Percentiles rank a stretch among this genome's conserved stretches.
These are phyloP conservation scores for Mactromeris polynyma DNA, from an alignment of 2,888 invertebrate species.

Conservation along the genomic window DNA sequence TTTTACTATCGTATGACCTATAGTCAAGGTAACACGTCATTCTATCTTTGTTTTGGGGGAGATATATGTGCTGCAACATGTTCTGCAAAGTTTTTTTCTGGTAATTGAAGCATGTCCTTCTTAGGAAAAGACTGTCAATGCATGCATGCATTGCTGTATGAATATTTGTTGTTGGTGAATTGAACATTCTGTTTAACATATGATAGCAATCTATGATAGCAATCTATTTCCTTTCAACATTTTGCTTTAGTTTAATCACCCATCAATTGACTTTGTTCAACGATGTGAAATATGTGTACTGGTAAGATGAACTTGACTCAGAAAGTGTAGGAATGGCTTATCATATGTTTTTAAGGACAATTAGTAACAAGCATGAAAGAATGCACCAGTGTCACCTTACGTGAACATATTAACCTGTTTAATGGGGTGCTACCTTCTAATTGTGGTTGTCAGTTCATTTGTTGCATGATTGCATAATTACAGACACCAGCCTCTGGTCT, in stretches of 20 bases:
- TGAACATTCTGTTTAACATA: not conserved
- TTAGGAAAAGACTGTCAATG: not conserved
- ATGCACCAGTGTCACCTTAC: not conserved
- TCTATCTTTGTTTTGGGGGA: too few relatives aligned
- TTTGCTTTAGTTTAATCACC: not conserved
- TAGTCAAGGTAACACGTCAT: not conserved
- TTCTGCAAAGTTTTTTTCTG: too few relatives aligned
- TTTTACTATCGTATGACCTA: not conserved
- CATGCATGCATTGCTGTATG: not conserved
- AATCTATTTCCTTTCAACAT: not conserved
- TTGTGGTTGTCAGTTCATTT: not conserved
- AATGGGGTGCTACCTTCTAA: not conserved
- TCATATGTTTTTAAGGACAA: not conserved
- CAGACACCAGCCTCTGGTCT: not conserved
- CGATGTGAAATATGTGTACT: not conserved
- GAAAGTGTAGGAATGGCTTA: not conserved
- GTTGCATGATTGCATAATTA: conserved; percentile 11
- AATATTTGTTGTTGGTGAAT: not conserved
- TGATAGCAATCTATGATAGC: not conserved
- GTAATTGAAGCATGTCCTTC: too few relatives aligned
- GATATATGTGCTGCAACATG: too few relatives aligned
- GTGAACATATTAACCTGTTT: not conserved
- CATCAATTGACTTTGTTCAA: not conserved
- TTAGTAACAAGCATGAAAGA: not conserved
- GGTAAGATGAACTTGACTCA: conserved; percentile 9